phyloP scores from a whole-genome alignment of 2,113 vertebrate species.

The Colistium nudipinnis region DNA sequence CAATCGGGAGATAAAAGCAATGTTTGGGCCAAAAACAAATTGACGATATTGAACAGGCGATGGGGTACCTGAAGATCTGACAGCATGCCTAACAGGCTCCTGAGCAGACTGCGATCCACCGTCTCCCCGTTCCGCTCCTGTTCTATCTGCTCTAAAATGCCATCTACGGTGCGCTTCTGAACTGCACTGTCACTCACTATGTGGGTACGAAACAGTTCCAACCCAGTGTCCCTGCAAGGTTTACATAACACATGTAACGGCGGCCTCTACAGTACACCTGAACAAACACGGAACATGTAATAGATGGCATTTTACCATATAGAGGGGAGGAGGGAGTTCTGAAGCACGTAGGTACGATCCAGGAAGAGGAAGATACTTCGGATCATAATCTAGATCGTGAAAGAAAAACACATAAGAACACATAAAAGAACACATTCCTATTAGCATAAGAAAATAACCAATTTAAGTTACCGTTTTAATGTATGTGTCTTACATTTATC shows the following conservation, averaged over 20 bases:
- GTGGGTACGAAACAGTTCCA: constrained; percentile 96
- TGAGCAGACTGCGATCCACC: constrained; percentile 93
- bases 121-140: constrained; percentile 95
- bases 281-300: not conserved
- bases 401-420: not conserved
- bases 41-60: not conserved
- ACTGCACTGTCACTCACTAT: constrained; percentile 96
- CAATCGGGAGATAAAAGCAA: not conserved
- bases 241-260: constrained; percentile 9
- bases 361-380: constrained; percentile 99
- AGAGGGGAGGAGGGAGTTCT: constrained; percentile 98
- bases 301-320: constrained; percentile 89
- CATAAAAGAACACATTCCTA: no score
- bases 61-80: constrained; percentile 93
- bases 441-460: no score
- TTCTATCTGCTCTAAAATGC: constrained; percentile 97
- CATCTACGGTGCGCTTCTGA: constrained; percentile 96
- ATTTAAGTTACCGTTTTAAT: not conserved
- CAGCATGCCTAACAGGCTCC: constrained; percentile 97
- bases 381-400: constrained; percentile 92
- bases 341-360: constrained; percentile 98
- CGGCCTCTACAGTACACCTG: not conserved
- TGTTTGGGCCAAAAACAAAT: not conserved
- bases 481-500: not conserved
- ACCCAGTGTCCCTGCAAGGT: constrained; percentile 91